Evolutionary conservation across 2,113 vertebrate species (phyloP), one percentile per base, ranked within the genome.

Genomic region (Mormoops blainvillei): DNA sequence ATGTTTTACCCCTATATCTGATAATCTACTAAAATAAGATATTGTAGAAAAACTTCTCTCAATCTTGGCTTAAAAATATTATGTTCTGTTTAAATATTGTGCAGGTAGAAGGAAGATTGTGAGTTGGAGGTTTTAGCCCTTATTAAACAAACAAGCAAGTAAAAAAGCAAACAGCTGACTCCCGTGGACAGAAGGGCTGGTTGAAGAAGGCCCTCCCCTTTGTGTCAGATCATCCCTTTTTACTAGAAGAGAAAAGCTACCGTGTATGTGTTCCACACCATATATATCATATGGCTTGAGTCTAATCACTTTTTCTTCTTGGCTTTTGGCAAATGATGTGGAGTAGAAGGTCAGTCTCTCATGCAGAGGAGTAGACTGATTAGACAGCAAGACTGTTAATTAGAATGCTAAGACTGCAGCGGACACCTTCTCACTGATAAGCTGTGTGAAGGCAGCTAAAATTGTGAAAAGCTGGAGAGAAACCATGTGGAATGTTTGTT

Each of bases 321-420:
- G 94, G 19, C 81, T 95, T 16, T 93, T 73, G 84, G 85, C 87
- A 85, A 91, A 36, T 81, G 18, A 19, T 56, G 67, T 38, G 52
- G 58, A 61, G 36, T 92, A 67, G 84, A 93, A 94, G 90, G 93
- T 96, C 94, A 96, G 77, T 70, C 81, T 95, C 43, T 92, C 28
- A 41, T 48, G 87, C 50, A 90, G 92, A 71, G 77, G 76, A 95
- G 61, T 45, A 94, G 87, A 67, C 81, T 90, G 74, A 95, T 97
- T 97, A 97, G 77, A 94, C 54, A 86, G 93, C 52, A 50, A 93
- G 95, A 67, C 81, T 95, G 78, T 77, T 97, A 92, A 95, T 97
- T 81, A 90, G 92, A 95, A 97, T 73, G 87, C 91, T 81, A 88
- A 78, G 87, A 81, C 63, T 14, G 68, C 81, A 94, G 74, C 28